Evolutionary conservation across 2,113 vertebrate genomes (phyloP).

Genomic region (Eublepharis macularius): DNA sequence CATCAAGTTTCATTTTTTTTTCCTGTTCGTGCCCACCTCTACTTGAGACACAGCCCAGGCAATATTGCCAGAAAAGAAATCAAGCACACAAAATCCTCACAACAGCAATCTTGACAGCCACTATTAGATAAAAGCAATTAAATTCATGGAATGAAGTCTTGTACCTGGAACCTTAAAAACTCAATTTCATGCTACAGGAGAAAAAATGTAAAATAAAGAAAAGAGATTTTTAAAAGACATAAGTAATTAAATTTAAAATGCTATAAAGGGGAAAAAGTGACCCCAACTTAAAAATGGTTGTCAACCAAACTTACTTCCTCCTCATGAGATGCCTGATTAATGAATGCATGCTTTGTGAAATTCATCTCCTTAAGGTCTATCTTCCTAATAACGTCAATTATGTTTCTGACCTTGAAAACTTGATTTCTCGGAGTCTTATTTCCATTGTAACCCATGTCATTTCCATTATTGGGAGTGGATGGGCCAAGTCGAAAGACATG

Average conservation of each 20-base stretch:
- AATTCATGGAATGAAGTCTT: not conserved
- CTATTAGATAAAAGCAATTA: not conserved
- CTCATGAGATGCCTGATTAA: constrained; percentile 77
- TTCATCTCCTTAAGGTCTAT: constrained; percentile 78
- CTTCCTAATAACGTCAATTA: constrained; percentile 80
- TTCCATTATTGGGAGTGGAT: constrained; percentile 92
- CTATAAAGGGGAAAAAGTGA: constrained; percentile 35
- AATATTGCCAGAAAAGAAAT: not conserved
- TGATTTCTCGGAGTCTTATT: constrained; percentile 98
- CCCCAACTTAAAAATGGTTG: constrained; percentile 64
- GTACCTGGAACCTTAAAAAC: not conserved
- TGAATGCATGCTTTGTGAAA: constrained; percentile 77
- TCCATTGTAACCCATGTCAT: constrained; percentile 97
- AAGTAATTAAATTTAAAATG: constrained; percentile 25
- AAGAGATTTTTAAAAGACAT: constrained; percentile 43
- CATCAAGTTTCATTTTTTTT: too few species aligned
- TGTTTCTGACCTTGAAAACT: constrained; percentile 95
- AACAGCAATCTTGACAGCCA: not conserved
- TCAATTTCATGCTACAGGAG: not conserved
- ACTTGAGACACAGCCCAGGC: too few species aligned
- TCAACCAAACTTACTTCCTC: constrained; percentile 77
- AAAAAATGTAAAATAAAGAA: constrained; percentile 27
- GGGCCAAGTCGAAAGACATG: constrained; percentile 95
- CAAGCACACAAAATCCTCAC: not conserved
- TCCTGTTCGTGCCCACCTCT: too few species aligned